phyloP scores from a whole-genome alignment of 2,888 invertebrate genomes.

The Colletes collaris region DNA sequence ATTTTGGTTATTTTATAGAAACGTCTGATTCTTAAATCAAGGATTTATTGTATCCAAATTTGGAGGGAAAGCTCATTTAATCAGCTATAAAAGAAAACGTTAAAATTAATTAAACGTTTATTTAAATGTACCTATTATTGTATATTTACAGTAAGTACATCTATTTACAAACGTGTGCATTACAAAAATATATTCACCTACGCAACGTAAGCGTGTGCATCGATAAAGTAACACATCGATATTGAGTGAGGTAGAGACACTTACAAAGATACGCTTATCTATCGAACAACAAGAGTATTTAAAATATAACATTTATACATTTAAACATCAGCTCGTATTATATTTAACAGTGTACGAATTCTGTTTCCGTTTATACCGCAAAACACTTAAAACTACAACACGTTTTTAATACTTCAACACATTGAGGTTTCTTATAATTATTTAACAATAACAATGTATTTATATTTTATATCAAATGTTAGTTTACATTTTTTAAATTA shows the following conservation, averaged over 20 bases:
- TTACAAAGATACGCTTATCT: conserved; percentile 45
- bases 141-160: conserved; percentile 60
- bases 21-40: no score
- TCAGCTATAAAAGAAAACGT: no score
- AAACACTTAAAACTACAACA: conserved; percentile 27
- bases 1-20: no score
- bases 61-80: no score
- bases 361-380: conserved; percentile 6
- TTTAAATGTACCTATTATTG: conserved; percentile 25
- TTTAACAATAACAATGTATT: conserved; percentile 43
- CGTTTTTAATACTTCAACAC: conserved; percentile 37
- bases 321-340: conserved; percentile 15
- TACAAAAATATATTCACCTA: conserved; percentile 70
- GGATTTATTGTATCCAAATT: no score
- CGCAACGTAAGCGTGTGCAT: conserved; percentile 57
- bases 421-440: conserved; percentile 32
- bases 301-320: conserved; percentile 51
- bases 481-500: conserved; percentile 1
- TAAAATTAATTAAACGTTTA: no score
- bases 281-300: conserved; percentile 46
- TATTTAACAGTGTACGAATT: conserved; percentile 21
- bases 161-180: conserved; percentile 56
- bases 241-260: conserved; percentile 62
- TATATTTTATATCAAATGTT: conserved; percentile 33
- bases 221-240: conserved; percentile 49